These are phyloP conservation scores for Micropterix aruncella DNA, from an alignment of 2,888 invertebrate genomes.

Conservation along the genomic window DNA sequence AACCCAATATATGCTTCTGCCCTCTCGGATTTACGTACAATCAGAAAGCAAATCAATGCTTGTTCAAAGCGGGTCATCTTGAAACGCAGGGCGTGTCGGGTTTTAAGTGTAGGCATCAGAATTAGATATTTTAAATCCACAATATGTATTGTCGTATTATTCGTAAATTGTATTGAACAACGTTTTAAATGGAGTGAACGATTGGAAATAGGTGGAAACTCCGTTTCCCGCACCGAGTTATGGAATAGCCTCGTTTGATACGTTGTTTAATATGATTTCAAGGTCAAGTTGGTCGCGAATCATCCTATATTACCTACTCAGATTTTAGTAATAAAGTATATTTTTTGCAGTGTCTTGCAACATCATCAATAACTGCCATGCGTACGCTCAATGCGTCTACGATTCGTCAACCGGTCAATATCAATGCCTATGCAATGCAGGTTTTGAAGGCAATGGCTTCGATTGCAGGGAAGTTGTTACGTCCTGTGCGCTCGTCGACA, in stretches of 20 bases:
- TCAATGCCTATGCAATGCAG: constrained; percentile 67
- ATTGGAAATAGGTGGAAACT: too few relatives aligned
- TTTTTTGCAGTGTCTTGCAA: constrained; percentile 54
- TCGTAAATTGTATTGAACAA: not conserved
- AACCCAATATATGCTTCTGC: constrained; percentile 25
- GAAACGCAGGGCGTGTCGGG: constrained; percentile 29
- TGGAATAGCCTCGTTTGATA: too few relatives aligned
- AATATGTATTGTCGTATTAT: not conserved
- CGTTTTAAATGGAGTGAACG: too few relatives aligned
- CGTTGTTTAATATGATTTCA: too few relatives aligned
- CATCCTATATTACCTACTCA: too few relatives aligned
- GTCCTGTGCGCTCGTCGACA: constrained; percentile 27
- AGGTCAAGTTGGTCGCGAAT: too few relatives aligned
- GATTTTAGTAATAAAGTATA: too few relatives aligned
- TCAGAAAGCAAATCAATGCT: constrained; percentile 19
- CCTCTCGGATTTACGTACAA: constrained; percentile 25
- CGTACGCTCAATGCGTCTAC: constrained; percentile 64
- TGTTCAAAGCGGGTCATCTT: constrained; percentile 19
- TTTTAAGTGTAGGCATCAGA: constrained; percentile 19
- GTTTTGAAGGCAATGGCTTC: constrained; percentile 73
- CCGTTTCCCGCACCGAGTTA: too few relatives aligned
- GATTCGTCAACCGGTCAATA: constrained; percentile 37
- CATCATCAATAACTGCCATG: constrained; percentile 64
- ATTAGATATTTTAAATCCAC: not conserved
- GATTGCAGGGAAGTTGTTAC: constrained; percentile 44